These are phyloP conservation scores for Bos indicus DNA, from an alignment of 2,113 vertebrate species.

Conservation along the genomic window DNA sequence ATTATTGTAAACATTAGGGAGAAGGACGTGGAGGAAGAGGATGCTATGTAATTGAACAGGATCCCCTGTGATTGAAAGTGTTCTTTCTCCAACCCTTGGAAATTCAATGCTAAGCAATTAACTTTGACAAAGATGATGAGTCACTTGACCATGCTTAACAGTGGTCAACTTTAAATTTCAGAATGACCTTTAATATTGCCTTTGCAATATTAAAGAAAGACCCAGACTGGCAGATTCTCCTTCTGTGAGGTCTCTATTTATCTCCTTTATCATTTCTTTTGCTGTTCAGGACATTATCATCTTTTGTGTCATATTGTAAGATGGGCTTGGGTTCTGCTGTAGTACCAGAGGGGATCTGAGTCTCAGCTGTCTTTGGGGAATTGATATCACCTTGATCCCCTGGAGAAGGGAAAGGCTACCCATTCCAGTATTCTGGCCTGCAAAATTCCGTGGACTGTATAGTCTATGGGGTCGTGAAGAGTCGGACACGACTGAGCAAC, in stretches of 20 bases:
- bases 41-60: not conserved
- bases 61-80: not conserved
- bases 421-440: not conserved
- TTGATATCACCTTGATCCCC: not conserved
- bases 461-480: not conserved
- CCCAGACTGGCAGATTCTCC: not conserved
- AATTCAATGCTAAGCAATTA: not conserved
- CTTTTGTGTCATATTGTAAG: not conserved
- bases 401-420: not conserved
- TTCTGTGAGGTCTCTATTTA: not conserved
- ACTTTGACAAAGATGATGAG: not conserved
- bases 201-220: not conserved
- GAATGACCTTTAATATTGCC: not conserved
- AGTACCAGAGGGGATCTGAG: not conserved
- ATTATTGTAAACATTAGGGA: not conserved
- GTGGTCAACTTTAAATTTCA: not conserved
- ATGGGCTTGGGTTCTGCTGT: not conserved
- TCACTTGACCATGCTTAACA: not conserved
- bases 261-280: not conserved
- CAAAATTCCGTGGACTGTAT: not conserved
- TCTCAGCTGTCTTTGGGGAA: not conserved
- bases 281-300: not conserved
- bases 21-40: not conserved
- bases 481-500: rapidly evolving
- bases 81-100: not conserved